Base-by-base conservation (phyloP, 1,140 invertebrate genomes). In the Orussus abietinus region DNA sequence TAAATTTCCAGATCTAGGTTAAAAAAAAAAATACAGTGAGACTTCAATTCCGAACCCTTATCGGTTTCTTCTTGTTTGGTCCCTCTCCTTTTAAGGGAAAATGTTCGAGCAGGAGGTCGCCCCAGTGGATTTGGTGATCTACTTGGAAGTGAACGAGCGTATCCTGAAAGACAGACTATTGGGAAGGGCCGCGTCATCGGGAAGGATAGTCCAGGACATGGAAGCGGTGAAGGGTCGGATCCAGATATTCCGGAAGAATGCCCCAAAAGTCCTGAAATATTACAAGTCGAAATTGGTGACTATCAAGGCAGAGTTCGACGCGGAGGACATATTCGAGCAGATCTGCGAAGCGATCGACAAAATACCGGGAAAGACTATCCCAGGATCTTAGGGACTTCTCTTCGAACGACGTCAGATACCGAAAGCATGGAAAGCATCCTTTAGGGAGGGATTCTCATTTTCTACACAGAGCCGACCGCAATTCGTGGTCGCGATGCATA, bases 131-230 rank as follows among this genome's bases (percentile, higher is more conserved):
- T 28, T 55, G 19, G 44, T 59, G 4, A 17, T 59, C 3, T 45
- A 42, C 10, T 29, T 57, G 9, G 21, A 35, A 3, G 46, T 49
- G 5, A 37, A 47, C 2, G 39, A 52, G 1, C 38, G 48, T 2
- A 7, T 57, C 1, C 10, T 59, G 13, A 43, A 28, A 31, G 52
- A 59, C 4, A 34, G 55, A 15, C 10, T 50, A 5, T 35, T 48
- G 31, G 37, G 36, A 3, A 52, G 29, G 15, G n/a, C 12, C 3
- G 14, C 51, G n/a, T 44, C 37, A 3, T 14, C 30, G 3, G 53
- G 33, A 3, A 49, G 45, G 5, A 36, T 45, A 14, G 9, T 30
- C n/a, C 2, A 33, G 0, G 30, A 30, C 3, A 45, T 11, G 4
- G 46, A 53, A 0, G 7, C 22, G 5, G 41, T 50, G 4, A 32